phyloP scores from a whole-genome alignment of 2,888 invertebrate genomes.

The Plagodis dolabraria region DNA sequence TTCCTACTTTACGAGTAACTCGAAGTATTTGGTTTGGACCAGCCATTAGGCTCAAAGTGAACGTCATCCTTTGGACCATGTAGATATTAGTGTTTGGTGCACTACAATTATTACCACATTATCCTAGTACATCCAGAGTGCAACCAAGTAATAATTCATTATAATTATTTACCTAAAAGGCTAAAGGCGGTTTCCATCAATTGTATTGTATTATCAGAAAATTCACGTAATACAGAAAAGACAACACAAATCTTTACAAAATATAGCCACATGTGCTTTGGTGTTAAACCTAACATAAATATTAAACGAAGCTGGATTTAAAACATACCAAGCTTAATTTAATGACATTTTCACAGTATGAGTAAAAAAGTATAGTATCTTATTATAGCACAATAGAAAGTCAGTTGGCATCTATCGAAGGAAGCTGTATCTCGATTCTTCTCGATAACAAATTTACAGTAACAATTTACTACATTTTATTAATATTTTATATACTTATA shows the following conservation, averaged over 20 bases:
- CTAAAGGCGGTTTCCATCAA: slow-evolving; percentile 56
- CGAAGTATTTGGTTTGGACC: too few relatives aligned
- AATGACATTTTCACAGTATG: neutral
- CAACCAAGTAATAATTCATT: slow-evolving; percentile 38
- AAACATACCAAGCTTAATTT: neutral
- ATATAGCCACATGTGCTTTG: slow-evolving; percentile 35
- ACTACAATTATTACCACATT: slow-evolving; percentile 68
- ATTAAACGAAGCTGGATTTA: slow-evolving; percentile 7
- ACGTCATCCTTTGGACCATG: slow-evolving; percentile 27
- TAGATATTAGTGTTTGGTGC: slow-evolving; percentile 65
- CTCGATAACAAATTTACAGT: slow-evolving; percentile 76
- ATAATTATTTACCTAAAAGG: slow-evolving; percentile 29
- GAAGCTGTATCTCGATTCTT: slow-evolving; percentile 64
- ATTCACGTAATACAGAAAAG: slow-evolving; percentile 27
- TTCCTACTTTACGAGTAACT: too few relatives aligned
- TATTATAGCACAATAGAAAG: slow-evolving; percentile 38
- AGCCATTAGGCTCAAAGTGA: too few relatives aligned
- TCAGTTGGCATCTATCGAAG: slow-evolving; percentile 59
- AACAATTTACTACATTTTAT: slow-evolving; percentile 67
- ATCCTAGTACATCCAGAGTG: slow-evolving; percentile 50
- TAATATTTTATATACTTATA: slow-evolving; percentile 72
- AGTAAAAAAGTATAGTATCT: neutral
- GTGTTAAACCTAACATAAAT: slow-evolving; percentile 25
- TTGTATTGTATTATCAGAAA: slow-evolving; percentile 47
- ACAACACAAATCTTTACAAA: slow-evolving; percentile 22